phyloP scores from a whole-genome alignment of 2,113 vertebrate genomes.

The Saguinus imperator region DNA sequence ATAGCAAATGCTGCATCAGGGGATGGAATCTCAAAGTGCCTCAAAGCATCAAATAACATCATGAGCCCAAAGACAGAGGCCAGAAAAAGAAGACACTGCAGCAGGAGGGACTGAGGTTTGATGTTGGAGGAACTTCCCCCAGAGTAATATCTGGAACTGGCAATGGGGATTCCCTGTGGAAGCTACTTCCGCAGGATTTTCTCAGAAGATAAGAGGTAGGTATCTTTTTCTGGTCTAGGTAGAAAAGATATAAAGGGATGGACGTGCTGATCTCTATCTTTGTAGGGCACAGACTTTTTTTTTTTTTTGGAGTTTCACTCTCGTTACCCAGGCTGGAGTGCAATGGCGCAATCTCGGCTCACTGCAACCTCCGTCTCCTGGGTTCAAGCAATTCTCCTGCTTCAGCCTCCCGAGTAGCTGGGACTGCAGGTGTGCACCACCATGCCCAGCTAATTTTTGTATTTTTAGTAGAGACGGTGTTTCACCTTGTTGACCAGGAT shows the following conservation, averaged over 20 bases:
- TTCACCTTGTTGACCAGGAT: too few species aligned
- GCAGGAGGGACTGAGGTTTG: conserved; percentile 48
- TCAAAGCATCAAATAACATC: conserved; percentile 69
- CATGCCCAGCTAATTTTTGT: too few species aligned
- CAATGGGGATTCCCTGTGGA: conserved; percentile 42
- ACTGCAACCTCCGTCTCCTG: too few species aligned
- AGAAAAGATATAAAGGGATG: background rate
- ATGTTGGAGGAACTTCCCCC: conserved; percentile 56
- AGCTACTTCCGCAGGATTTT: conserved; percentile 25
- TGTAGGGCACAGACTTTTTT: background rate
- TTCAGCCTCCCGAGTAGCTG: too few species aligned
- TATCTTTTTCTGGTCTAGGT: background rate
- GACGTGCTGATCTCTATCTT: conserved; percentile 4
- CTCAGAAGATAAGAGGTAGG: background rate
- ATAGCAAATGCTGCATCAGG: conserved; percentile 80
- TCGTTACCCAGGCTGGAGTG: too few species aligned
- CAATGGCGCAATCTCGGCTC: too few species aligned
- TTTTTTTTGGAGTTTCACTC: too few species aligned
- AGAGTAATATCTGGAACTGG: conserved; percentile 39
- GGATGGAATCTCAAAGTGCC: conserved; percentile 65
- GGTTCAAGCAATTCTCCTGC: too few species aligned
- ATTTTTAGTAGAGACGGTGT: too few species aligned
- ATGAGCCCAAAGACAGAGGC: background rate
- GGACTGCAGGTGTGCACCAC: too few species aligned
- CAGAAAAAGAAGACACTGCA: conserved; percentile 24